These are phyloP conservation scores for Melanostoma mellinum DNA, from an alignment of 2,888 invertebrate genomes.

Conservation along the genomic window DNA sequence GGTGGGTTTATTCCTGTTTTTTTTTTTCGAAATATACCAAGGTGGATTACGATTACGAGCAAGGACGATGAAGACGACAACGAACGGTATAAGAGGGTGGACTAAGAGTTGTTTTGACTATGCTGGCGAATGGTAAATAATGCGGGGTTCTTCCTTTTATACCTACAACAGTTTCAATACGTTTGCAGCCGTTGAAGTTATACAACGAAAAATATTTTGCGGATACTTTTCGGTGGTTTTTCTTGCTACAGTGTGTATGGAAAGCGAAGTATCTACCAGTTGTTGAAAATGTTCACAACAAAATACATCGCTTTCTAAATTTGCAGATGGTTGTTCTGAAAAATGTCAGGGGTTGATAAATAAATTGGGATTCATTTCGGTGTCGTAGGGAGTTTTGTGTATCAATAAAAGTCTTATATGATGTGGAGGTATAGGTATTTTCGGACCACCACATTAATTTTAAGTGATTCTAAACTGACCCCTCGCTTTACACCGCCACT, in stretches of 20 bases:
- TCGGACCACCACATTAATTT: too few species aligned
- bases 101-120: slow-evolving; percentile 28
- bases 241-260: not conserved
- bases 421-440: too few species aligned
- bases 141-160: slow-evolving; percentile 24
- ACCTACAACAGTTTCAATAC: slow-evolving; percentile 60
- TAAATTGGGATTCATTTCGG: too few species aligned
- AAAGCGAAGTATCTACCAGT: not conserved
- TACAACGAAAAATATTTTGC: slow-evolving; percentile 13
- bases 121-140: slow-evolving; percentile 31
- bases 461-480: too few species aligned
- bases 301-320: too few species aligned
- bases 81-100: slow-evolving; percentile 41
- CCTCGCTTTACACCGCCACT: slow-evolving; percentile 11
- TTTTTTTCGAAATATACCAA: slow-evolving; percentile 34
- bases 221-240: not conserved
- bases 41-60: slow-evolving; percentile 63
- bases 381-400: too few species aligned
- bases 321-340: too few species aligned
- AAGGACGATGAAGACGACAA: slow-evolving; percentile 28
- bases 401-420: too few species aligned
- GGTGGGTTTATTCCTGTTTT: slow-evolving; percentile 12
- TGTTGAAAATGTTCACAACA: too few species aligned
- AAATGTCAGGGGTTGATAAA: too few species aligned
- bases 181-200: slow-evolving; percentile 33